Base-by-base conservation (phyloP, 2,113 vertebrate species). In the Callorhinus ursinus region DNA sequence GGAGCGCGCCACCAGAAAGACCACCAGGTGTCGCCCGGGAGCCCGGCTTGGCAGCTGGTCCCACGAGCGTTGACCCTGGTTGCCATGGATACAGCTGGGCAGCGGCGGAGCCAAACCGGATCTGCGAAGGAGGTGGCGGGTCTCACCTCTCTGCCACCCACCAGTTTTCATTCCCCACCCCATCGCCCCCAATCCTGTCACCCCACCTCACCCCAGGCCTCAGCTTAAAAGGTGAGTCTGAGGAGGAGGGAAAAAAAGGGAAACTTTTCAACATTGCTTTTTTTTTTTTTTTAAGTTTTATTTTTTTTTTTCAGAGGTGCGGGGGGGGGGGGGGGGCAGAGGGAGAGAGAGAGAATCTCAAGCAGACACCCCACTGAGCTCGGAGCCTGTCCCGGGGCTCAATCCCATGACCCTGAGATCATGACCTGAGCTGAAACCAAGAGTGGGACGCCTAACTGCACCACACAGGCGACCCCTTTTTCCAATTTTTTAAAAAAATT, bases 21-120 rank as follows among this genome's bases (percentile, higher is more conserved):
- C 90, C 98, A 90, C 98, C 53, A 85, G 98, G 63, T 98, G 98
- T 98, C 63, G 90, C 91, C 88, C 31, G 28, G 3, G 19, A 24
- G 85, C 95, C 94, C 67, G 21, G 0, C 31, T 53, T 63, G 11
- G 0, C 0, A 0, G 11, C 72, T 42, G 46, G 92, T 3, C 53
- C 24, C 53, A 22, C 49, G 0, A 0, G 0, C 2, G 1, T 14
- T 0, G 2, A 55, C 24, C 28, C 74, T 65, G 57, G 88, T 82
- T 2, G 90, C 61, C 42, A 28, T 22, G 85, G 83, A 71, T 65
- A 49, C 55, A 19, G 22, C 24, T 8, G 19, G 79, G 2, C 5
- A 4, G 22, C 69, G 51, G 1, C 0, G 14, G 59, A 93, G 90
- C 42, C 55, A 21, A 72, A 19, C 19, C 3, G 22, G 12, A 33